Percentiles rank a stretch among this genome's conserved stretches.
These are phyloP conservation scores for Buphagus erythrorhynchus DNA, from an alignment of 2,797 vertebrate species.

Conservation along the genomic window DNA sequence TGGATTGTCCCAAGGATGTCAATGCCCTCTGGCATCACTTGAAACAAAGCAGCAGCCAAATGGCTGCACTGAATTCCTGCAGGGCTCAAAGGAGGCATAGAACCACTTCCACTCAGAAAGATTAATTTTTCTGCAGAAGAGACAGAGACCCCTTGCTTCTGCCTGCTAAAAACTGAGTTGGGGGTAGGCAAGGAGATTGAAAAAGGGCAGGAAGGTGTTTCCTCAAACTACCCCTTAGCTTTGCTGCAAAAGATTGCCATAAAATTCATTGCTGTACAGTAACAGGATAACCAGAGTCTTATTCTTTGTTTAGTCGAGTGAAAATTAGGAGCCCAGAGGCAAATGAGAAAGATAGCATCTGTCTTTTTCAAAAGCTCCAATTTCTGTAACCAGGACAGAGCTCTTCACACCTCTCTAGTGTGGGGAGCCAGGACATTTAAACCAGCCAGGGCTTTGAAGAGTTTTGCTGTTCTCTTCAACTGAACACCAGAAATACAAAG, in stretches of 20 bases:
- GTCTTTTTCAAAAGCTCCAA: neutral
- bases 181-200: rapidly evolving
- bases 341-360: neutral
- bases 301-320: neutral
- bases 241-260: neutral
- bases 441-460: neutral
- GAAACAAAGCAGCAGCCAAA: neutral
- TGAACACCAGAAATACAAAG: neutral
- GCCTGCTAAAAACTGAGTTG: neutral
- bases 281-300: neutral
- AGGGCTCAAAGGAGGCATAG: neutral
- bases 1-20: neutral
- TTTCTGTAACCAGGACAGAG: neutral
- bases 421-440: neutral
- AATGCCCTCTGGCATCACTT: neutral
- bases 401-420: neutral
- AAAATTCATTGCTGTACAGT: neutral
- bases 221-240: neutral
- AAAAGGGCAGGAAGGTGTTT: neutral
- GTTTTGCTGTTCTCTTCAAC: neutral
- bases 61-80: neutral
- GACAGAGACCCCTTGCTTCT: rapidly evolving
- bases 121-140: neutral
- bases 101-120: neutral
- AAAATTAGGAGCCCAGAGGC: neutral